phyloP scores from a whole-genome alignment of 2,797 vertebrate species.

The Oryzias dopingdopingensis region DNA sequence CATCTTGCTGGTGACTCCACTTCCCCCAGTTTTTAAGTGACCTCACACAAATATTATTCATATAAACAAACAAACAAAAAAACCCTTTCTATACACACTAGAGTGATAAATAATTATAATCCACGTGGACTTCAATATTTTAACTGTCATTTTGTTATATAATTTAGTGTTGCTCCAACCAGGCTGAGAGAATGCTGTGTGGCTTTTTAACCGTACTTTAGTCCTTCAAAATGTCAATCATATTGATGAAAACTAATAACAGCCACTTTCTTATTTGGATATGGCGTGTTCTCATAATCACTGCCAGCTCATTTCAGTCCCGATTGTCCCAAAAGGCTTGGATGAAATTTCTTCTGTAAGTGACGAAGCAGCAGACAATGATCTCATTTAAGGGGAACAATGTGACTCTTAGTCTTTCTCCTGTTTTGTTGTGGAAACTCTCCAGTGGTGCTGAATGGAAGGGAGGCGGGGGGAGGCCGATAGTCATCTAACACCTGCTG shows the following conservation, averaged over 20 bases:
- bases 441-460: constrained; percentile 3
- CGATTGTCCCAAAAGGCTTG: constrained; percentile 24
- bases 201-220: constrained; percentile 1
- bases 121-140: no score
- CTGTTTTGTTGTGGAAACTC: constrained; percentile 30
- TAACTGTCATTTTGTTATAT: no score
- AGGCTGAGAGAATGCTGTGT: no score
- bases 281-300: constrained; percentile 2
- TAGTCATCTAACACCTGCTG: constrained; percentile 38
- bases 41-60: no score
- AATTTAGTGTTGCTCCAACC: no score
- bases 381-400: constrained; percentile 38
- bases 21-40: no score
- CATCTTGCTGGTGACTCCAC: no score
- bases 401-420: constrained; percentile 22
- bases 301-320: constrained; percentile 25
- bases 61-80: no score
- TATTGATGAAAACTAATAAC: constrained; percentile 29
- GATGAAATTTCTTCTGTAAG: constrained; percentile 30
- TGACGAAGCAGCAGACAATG: constrained; percentile 31
- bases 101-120: no score
- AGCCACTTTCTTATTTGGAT: constrained; percentile 10
- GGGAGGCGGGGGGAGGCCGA: constrained; percentile 16
- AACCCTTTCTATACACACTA: no score
- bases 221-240: constrained; percentile 24